Base-by-base conservation (phyloP, 2,888 invertebrate genomes). In the Drosophila limbata region DNA sequence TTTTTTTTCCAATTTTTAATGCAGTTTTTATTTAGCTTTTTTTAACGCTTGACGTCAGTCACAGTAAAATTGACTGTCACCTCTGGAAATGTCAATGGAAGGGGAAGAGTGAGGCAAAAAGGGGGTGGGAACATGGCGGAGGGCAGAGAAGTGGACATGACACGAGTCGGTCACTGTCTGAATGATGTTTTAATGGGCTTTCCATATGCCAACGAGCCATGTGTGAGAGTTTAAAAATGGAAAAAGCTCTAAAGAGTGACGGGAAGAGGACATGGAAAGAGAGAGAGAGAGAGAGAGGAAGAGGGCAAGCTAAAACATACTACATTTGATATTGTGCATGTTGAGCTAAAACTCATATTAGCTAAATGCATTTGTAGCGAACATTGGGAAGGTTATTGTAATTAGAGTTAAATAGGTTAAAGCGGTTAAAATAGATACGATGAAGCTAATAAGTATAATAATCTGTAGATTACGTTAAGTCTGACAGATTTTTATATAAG, bases 1-100 rank as follows among this genome's bases (percentile, higher is more conserved):
- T 19, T 15, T 15, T 15, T 39, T 31, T n/a, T 37, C 8, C 60
- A 65, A 59, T 61, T 79, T 67, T 73, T 69, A 79, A 79, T 79
- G 59, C 69, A 63, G 48, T 63, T 75, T 72, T 68, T 35, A 66
- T 71, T 70, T 55, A 25, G 51, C 39, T 37, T 51, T 72, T 69
- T 21, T 60, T 39, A 8, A 17, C 63, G 40, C 60, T 71, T 71
- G 69, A 67, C 66, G 78, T 73, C 79, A 87, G 55, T 81, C 68
- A 56, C 65, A 71, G 62, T 69, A 62, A 88, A 84, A 84, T 80
- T 73, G 83, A 88, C 88, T 84, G 86, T 88, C 84, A 84, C 78
- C 73, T 60, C 35, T 47, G 62, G 39, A 47, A 51, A 50, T 42
- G 39, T 19, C 39, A 40, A 19, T 21, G 50, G 15, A 8, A n/a